Base-by-base conservation (phyloP, 1,140 invertebrate genomes). In the Drosophila aff. region DNA sequence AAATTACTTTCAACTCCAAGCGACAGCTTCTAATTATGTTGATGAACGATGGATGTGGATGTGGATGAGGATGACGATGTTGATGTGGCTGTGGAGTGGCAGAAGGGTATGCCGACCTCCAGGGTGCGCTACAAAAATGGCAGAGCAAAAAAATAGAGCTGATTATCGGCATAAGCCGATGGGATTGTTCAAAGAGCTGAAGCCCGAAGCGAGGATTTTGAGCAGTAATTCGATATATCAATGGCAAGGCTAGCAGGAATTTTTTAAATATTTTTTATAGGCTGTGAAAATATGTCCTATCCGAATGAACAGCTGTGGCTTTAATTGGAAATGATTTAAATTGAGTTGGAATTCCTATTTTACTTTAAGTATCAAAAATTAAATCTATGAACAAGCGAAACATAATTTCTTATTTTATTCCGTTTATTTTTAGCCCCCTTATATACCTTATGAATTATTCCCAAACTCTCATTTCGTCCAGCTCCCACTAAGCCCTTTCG, bases 11-110 rank as follows among this genome's bases (percentile, higher is more conserved):
- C 52, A 79, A 73, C 67, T 71, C 79, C 58, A 74, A 79, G 65
- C 75, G 75, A 79, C 76, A 79, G 75, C 76, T 73, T 79, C 67
- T 79, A 65, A 79, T 79, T 79, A 72, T 79, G 76, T 59, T 79
- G 76, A 79, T 65, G 77, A 58, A 57, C 68, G 69, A 73, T 74
- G 68, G 67, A 46, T 57, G 59, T 46, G 26, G 7, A 11, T 38
- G 28, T 15, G 50, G 31, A 31, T 2, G 38, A 6, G 62, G 64
- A 49, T 61, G 47, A 13, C 11, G 66, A 18, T 58, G 53, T 46
- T 21, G 36, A 31, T 15, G 36, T 57, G 10, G 23, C 0, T 33
- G 16, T 53, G 40, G 23, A 46, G 44, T 58, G 44, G 6, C n/a
- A 18, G 44, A 78, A 61, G 64, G 50, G 52, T 76, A 53, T 43